These are phyloP conservation scores for Rousettus leschenaultii DNA, from an alignment of 2,113 vertebrate genomes.

Conservation along the genomic window DNA sequence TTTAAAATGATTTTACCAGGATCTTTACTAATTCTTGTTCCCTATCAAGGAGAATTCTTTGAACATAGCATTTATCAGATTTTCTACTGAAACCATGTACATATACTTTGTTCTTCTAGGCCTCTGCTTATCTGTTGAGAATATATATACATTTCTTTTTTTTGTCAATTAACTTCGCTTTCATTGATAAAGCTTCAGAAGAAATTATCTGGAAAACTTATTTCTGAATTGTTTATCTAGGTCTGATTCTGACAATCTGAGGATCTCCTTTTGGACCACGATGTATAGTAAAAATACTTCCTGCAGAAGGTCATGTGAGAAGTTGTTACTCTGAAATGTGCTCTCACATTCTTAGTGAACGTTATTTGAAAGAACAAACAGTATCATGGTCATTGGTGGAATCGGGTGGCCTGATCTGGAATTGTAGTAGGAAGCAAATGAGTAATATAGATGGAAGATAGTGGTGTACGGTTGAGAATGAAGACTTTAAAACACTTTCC, in stretches of 20 bases:
- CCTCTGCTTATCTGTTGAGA: background rate
- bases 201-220: background rate
- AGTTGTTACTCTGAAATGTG: background rate
- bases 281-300: background rate
- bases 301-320: background rate
- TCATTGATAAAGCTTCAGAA: background rate
- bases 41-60: slow-evolving; percentile 10
- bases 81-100: background rate
- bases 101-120: background rate
- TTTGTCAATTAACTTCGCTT: background rate
- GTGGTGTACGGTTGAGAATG: background rate
- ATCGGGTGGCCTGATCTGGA: background rate
- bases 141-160: background rate
- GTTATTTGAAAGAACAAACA: background rate
- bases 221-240: background rate
- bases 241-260: background rate
- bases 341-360: background rate
- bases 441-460: background rate
- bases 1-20: background rate
- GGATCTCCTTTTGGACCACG: background rate
- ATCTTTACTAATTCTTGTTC: background rate
- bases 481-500: background rate
- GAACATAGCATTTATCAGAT: background rate
- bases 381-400: background rate
- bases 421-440: background rate